Evolutionary conservation across 2,113 vertebrate species (phyloP).

Genomic region (Marmota flaviventris): DNA sequence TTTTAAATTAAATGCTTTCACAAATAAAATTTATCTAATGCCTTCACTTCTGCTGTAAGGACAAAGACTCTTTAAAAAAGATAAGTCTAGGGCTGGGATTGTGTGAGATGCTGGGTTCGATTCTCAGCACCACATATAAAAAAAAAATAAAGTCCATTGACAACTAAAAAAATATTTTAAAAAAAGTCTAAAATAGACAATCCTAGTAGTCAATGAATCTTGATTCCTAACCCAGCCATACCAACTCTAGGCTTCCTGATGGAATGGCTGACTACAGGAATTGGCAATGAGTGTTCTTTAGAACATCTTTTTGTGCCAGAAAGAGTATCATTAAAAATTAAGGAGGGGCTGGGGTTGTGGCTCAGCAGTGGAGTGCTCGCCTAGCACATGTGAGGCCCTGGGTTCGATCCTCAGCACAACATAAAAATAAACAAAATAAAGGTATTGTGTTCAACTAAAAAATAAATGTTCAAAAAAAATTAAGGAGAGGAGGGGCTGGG

Average conservation of each 20-base stretch:
- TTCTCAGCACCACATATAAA: too few relatives aligned
- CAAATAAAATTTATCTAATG: conserved; percentile 46
- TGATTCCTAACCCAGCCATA: background rate
- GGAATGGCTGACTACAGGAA: background rate
- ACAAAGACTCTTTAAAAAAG: background rate
- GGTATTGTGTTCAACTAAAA: too few relatives aligned
- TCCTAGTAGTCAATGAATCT: background rate
- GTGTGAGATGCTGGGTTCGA: too few relatives aligned
- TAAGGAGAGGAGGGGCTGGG: too few relatives aligned
- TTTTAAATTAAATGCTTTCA: conserved; percentile 66
- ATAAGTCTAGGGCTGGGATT: background rate
- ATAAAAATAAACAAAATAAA: too few relatives aligned
- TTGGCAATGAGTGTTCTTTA: background rate
- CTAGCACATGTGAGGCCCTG: too few relatives aligned
- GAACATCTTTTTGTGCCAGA: background rate
- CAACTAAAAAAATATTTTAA: too few relatives aligned
- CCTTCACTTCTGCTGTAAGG: conserved; percentile 56
- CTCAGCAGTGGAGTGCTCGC: too few relatives aligned
- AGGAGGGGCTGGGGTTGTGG: too few relatives aligned
- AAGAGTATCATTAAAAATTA: background rate
- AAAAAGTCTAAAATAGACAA: background rate
- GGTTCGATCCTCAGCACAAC: too few relatives aligned
- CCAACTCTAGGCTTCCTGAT: background rate
- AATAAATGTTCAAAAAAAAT: too few relatives aligned
- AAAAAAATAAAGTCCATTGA: too few relatives aligned